Percentiles rank a stretch among this genome's conserved stretches.
Evolutionary conservation across 2,797 vertebrate species (phyloP).

Genomic region (Sparus aurata): DNA sequence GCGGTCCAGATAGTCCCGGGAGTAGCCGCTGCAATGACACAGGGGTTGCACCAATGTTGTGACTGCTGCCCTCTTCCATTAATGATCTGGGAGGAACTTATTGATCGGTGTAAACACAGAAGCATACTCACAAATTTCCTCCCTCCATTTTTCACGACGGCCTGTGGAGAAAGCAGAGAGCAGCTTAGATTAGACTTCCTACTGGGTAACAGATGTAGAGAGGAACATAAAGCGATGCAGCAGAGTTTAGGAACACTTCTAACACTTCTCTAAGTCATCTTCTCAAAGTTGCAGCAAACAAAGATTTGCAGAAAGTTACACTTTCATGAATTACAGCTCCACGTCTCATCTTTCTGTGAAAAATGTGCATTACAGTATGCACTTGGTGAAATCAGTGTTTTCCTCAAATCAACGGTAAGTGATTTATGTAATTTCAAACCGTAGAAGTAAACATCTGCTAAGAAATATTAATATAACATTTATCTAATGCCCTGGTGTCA

Average conservation of each 20-base stretch:
- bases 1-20: slow-evolving; percentile 91
- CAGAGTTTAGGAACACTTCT: not conserved
- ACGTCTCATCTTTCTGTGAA: not conserved
- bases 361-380: not conserved
- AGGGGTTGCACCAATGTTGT: not conserved
- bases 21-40: slow-evolving; percentile 84
- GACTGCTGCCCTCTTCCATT: not conserved
- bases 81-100: not conserved
- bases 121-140: slow-evolving; percentile 78
- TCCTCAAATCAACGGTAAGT: no score
- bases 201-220: not conserved
- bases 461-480: no score
- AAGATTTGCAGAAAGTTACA: not conserved
- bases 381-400: no score
- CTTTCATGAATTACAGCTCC: not conserved
- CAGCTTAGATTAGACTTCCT: not conserved
- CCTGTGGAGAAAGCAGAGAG: slow-evolving; percentile 53
- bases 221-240: not conserved
- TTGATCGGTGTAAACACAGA: not conserved
- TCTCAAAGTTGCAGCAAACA: not conserved
- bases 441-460: no score
- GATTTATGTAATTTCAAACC: no score
- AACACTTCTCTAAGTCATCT: not conserved
- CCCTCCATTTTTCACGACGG: slow-evolving; percentile 78
- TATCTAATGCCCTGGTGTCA: no score